Evolutionary conservation across 2,113 vertebrate genomes (phyloP), one percentile per base, ranked within the genome.

Genomic region (Collichthys lucidus): DNA sequence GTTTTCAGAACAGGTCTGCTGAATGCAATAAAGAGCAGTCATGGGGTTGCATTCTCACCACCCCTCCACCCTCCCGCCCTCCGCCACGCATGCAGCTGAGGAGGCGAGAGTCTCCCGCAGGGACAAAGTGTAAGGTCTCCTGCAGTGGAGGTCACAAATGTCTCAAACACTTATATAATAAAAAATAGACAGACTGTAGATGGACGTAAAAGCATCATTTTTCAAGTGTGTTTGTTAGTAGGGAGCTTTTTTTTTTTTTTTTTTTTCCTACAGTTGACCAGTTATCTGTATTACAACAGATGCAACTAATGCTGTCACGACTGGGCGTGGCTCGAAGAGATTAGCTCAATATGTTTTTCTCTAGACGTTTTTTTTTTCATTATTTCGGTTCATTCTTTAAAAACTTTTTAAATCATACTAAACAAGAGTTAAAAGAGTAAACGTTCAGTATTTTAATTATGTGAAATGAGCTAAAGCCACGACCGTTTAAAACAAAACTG

Each of bases 241-340:
- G 20, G 29, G n/a, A 31, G 42, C 2, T 29, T 11, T 57, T 69
- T 79, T 31, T 31, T 4, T 31, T 29, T 29, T 29, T 26, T 5
- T 4, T 5, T 6, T 4, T 31, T 7, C 7, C 2, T 53, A 75
- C 60, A 47, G 53, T 52, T 65, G 3, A 50, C 2, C 14, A 35
- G 49, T 78, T 72, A 60, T 83, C 72, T 72, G 22, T 16, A 52
- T 74, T 20, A 2, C 71, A 35, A 59, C 19, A 50, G 53, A 20
- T 74, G 63, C 24, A 61, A 24, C 24, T 11, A 5, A 22, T 19
- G 44, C 55, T 46, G 20, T 42, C 44, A 42, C 4, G 20, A 63
- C 49, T 81, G 92, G 91, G 92, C 49, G 91, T 71, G 90, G 77
- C 50, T 22, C 8, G 2, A 3, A 56, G 57, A 92, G 90, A 94